Evolutionary conservation across 2,888 invertebrate genomes (phyloP).

Genomic region (Drosophila differens): DNA sequence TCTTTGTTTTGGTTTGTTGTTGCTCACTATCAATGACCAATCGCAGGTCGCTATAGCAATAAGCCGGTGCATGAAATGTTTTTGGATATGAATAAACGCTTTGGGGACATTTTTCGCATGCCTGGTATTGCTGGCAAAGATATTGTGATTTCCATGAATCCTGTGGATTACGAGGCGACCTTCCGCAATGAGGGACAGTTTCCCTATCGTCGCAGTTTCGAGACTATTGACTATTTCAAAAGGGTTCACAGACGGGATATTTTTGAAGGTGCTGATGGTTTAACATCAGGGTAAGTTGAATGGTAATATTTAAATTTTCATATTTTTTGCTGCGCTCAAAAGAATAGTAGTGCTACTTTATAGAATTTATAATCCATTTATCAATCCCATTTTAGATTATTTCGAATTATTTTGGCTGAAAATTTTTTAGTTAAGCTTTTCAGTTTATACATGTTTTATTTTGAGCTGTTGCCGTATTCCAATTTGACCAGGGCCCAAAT

Average conservation of each 20-base stretch:
- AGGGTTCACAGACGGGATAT: conserved; percentile 61
- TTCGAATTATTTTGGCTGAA: neutral
- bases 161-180: conserved; percentile 86
- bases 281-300: conserved; percentile 64
- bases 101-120: conserved; percentile 85
- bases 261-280: conserved; percentile 67
- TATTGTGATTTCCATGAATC: conserved; percentile 85
- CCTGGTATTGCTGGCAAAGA: conserved; percentile 81
- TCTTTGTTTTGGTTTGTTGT: neutral
- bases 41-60: conserved; percentile 59
- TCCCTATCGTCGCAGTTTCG: conserved; percentile 85
- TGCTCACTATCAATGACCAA: conserved; percentile 18
- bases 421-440: neutral
- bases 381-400: neutral
- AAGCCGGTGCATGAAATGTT: conserved; percentile 62
- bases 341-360: neutral
- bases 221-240: conserved; percentile 84
- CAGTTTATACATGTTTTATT: neutral
- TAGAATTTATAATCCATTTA: neutral
- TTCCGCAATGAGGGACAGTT: conserved; percentile 86
- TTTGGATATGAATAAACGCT: conserved; percentile 58
- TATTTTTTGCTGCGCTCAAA: neutral
- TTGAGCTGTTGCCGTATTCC: neutral
- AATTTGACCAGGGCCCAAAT: too few relatives aligned
- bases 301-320: fast-evolving